Evolutionary conservation across 2,888 invertebrate genomes (phyloP), one percentile per base, ranked within the genome.

Genomic region (Sussaba pulchella): DNA sequence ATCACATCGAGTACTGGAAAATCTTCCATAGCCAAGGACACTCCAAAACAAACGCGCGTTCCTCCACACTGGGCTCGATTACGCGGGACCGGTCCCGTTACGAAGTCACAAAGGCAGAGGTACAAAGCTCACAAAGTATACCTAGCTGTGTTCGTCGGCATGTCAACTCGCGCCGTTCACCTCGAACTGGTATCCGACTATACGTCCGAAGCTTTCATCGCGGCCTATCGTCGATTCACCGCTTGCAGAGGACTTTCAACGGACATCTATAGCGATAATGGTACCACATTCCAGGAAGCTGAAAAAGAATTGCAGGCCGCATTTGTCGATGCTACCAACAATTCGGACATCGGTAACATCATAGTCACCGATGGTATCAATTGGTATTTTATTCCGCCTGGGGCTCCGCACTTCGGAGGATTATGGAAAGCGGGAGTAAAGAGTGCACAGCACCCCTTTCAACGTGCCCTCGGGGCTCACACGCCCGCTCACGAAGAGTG

Each of bases 211-310:
- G 0, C 41, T 85, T 4, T 86, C 83, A 8, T 87, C 6, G 84
- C 82, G 1, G 77, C 80, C 8, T 81, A 83, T 10, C 57, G 78
- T 1, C 78, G 83, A 1, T 85, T 87, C 54, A 50, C 83, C 0
- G 59, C 85, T 0, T 61, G 85, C 21, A 69, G 87, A n/a, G 87
- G 87, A 0, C n/a, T 57, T 8, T 64, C 83, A 0, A 39, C 67
- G 0, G 43, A 79, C 12, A 71, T 88, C 0, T 86, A 84, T 57
- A 82, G 83, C 10, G 87, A 88, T 19, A 84, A 85, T 31, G 87
- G 85, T 0, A 86, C 85, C 8, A 87, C 82, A 36, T 88, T 85
- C 21, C 66, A 82, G 0, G 87, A 86, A 1, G 86, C 86, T 3
- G 57, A 61, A 1, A 77, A 67, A 1, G 74, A 82, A 47, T 54